These are phyloP conservation scores for Aricia agestis DNA, from an alignment of 1,140 invertebrate genomes.

Conservation along the genomic window DNA sequence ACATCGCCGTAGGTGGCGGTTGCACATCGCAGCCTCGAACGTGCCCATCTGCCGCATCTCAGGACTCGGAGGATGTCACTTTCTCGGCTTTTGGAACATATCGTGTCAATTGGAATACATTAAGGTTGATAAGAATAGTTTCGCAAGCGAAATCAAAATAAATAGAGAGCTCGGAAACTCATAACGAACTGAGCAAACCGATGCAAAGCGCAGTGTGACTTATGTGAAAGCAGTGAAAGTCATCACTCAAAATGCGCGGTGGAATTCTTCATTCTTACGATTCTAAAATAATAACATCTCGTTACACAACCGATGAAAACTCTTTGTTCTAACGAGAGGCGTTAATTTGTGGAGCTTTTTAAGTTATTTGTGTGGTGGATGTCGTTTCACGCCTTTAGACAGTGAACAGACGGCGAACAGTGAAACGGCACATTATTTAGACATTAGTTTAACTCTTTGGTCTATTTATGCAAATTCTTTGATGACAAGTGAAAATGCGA, in stretches of 20 bases:
- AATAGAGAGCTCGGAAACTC: constrained; percentile 61
- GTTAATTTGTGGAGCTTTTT: neutral
- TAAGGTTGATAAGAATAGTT: constrained; percentile 62
- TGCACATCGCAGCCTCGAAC: constrained; percentile 62
- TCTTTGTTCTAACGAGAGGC: constrained; percentile 8
- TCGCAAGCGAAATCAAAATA: constrained; percentile 59
- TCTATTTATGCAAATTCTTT: no score
- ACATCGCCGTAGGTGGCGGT: constrained; percentile 52
- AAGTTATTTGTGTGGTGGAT: neutral
- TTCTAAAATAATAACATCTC: constrained; percentile 29
- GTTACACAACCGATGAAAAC: constrained; percentile 17
- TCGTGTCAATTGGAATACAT: constrained; percentile 47
- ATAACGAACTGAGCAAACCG: constrained; percentile 42
- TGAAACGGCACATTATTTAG: no score
- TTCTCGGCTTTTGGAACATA: constrained; percentile 63
- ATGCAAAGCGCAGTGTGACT: constrained; percentile 47
- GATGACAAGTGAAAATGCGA: no score
- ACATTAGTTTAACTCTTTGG: no score
- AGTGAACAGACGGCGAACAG: no score
- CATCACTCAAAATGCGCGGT: constrained; percentile 34
- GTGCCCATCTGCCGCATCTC: constrained; percentile 49
- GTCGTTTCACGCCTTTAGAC: no score
- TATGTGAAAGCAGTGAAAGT: constrained; percentile 72
- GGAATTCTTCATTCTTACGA: constrained; percentile 43
- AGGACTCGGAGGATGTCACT: constrained; percentile 42